phyloP scores from a whole-genome alignment of 2,888 invertebrate genomes.

The Nasonia oneida region DNA sequence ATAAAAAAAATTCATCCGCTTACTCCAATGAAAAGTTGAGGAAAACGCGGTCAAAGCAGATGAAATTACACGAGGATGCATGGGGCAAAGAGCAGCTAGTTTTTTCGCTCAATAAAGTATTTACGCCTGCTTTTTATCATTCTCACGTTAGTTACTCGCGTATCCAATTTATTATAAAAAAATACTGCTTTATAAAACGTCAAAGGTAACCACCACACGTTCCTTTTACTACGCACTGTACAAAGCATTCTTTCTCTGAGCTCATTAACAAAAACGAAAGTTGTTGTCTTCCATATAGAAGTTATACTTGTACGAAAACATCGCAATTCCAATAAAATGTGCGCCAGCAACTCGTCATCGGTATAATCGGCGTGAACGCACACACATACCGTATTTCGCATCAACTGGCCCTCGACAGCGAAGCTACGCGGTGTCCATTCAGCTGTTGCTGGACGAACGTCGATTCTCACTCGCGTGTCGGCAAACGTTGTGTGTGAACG shows the following conservation, averaged over 20 bases:
- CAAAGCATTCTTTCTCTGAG: not conserved
- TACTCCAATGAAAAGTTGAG: not conserved
- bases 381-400: not conserved
- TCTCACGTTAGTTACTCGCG: not conserved
- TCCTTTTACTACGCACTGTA: too few species aligned
- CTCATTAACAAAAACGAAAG: not conserved
- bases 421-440: constrained; percentile 9
- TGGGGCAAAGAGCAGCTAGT: not conserved
- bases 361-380: not conserved
- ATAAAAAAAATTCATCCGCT: constrained; percentile 2
- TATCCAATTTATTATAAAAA: not conserved
- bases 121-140: not conserved
- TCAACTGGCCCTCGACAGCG: constrained; percentile 7
- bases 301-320: too few species aligned
- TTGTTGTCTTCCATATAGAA: too few species aligned
- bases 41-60: constrained; percentile 5
- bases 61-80: not conserved
- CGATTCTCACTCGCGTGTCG: not conserved
- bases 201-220: not conserved
- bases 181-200: not conserved
- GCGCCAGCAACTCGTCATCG: not conserved
- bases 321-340: too few species aligned
- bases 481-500: not conserved
- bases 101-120: not conserved
- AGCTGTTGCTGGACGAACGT: not conserved